Percentiles rank a stretch among this genome's conserved stretches.
phyloP scores from a whole-genome alignment of 2,888 invertebrate species.

The Thumatha senex region DNA sequence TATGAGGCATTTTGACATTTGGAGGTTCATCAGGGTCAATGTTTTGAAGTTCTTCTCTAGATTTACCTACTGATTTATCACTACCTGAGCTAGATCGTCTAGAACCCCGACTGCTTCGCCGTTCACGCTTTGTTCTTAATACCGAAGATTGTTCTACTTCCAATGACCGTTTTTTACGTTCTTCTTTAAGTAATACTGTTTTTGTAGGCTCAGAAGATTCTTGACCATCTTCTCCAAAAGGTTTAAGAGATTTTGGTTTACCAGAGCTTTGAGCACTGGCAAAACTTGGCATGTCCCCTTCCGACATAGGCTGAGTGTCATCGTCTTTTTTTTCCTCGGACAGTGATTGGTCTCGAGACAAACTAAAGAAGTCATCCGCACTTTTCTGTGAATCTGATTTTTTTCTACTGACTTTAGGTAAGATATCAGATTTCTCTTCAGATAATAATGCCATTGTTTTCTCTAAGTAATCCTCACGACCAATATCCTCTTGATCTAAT shows the following conservation, averaged over 20 bases:
- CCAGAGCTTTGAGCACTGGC: slow-evolving; percentile 86
- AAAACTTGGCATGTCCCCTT: slow-evolving; percentile 86
- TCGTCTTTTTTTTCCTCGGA: slow-evolving; percentile 84
- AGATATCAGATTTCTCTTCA: slow-evolving; percentile 81
- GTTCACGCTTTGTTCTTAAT: slow-evolving; percentile 54
- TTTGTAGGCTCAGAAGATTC: slow-evolving; percentile 61
- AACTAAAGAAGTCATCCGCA: slow-evolving; percentile 86
- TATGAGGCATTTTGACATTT: slow-evolving; percentile 27
- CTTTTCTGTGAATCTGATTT: slow-evolving; percentile 86
- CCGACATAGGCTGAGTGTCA: slow-evolving; percentile 81
- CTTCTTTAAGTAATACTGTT: slow-evolving; percentile 58
- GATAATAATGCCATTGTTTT: slow-evolving; percentile 70
- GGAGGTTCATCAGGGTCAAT: slow-evolving; percentile 32
- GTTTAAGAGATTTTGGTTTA: slow-evolving; percentile 64
- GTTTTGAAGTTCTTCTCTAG: slow-evolving; percentile 46
- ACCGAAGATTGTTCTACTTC: slow-evolving; percentile 34
- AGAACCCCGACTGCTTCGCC: slow-evolving; percentile 72
- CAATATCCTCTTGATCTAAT: slow-evolving; percentile 81
- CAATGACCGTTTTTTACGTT: slow-evolving; percentile 39
- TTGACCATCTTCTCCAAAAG: slow-evolving; percentile 57
- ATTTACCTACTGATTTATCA: slow-evolving; percentile 73
- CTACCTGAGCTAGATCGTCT: slow-evolving; percentile 71
- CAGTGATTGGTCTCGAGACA: slow-evolving; percentile 84
- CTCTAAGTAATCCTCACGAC: slow-evolving; percentile 82
- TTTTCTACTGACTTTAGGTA: slow-evolving; percentile 84